Evolutionary conservation across 2,113 vertebrate species (phyloP), one percentile per base, ranked within the genome.

Genomic region (Thamnophis sirtalis): DNA sequence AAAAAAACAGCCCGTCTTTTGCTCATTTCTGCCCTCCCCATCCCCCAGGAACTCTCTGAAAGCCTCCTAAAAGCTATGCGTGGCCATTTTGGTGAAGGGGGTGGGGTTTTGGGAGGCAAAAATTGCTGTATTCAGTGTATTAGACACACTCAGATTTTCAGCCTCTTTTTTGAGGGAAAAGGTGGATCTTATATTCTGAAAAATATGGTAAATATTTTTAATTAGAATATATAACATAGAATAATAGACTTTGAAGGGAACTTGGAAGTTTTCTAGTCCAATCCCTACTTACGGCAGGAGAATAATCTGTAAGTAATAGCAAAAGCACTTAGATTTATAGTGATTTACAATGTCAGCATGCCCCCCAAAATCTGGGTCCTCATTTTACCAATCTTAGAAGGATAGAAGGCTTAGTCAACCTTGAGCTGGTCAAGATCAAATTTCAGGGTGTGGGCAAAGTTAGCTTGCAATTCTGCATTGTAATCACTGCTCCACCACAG

Each of bases 201-300:
- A 43, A 43, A 43, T 43, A 43, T 43, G 43, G 93, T 4, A 89
- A 88, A 90, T 89, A 91, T 68, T 91, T 92, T 87, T 28, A 91
- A 73, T 68, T 17, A 33, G 13, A n/a, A 68, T 15, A 68, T n/a
- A 33, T 28, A 68, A 68, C 13, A 68, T 68, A 68, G 63, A 68
- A 68, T 68, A 68, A 15, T 68, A 68, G 63, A 68, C 11, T 68
- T 68, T 28, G 63, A 68, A 68, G 13, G 5, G 13, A 33, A 68
- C 28, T 68, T 68, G 63, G 28, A 68, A 13, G 63, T n/a, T 68
- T 68, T 68, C 63, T 68, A 68, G 28, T 68, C 13, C 63, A 33
- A 68, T 68, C 28, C 28, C 63, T 68, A 68, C 28, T 68, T 68
- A 17, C 33, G 63, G 63, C 63, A 33, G 63, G 63, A 68, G 19